Base-by-base conservation (phyloP, 92 coral and sea anemone species). In the Phenganax marumi region DNA sequence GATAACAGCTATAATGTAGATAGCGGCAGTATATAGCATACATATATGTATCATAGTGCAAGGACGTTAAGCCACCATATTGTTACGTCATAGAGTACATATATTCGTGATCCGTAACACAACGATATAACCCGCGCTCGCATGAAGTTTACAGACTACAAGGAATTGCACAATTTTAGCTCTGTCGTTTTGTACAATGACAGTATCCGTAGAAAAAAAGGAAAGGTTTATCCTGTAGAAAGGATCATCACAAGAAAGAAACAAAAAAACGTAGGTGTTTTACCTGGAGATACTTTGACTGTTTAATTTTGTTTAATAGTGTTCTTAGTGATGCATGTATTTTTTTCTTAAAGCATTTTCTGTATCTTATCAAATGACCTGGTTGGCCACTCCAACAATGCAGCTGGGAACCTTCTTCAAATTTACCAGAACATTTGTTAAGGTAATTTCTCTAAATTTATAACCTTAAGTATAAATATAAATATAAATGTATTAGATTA, bases 331-430 rank as follows among this genome's bases (percentile, higher is more conserved):
- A 33, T 33, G 43, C 43, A 33, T 33, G 43, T 33, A 33, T 33
- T 2, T 33, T 0, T 33, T 7, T 58, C 65, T 14, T 16, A 16
- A 16, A 58, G 65, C 21, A 58, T 8, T 23, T 8, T 58, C 22
- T 16, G 65, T 58, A 58, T 58, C 21, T 58, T 16, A 58, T 58
- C 65, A 58, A 58, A 58, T 58, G 65, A 48, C 6, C 22, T 19
- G 50, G 26, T 24, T 26, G 73, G 52, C 73, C 48, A 10, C 73
- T 68, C 26, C 63, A 14, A 56, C 63, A 47, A 68, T 26, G 73
- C 21, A 47, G 73, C 14, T 12, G 52, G 73, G 18, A 68, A 18
- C 17, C 21, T 16, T 58, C 65, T 3, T 16, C 21, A 4, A 58
- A 58, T 23, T 58, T 14, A 58, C 18, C 65, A 58, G 65, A 33